A percentile compares a stretch with the other conserved stretches of the same genome.
Evolutionary conservation across 64 coral and sea anemone species (phyloP).

Genomic region (Actinia tenebrosa): DNA sequence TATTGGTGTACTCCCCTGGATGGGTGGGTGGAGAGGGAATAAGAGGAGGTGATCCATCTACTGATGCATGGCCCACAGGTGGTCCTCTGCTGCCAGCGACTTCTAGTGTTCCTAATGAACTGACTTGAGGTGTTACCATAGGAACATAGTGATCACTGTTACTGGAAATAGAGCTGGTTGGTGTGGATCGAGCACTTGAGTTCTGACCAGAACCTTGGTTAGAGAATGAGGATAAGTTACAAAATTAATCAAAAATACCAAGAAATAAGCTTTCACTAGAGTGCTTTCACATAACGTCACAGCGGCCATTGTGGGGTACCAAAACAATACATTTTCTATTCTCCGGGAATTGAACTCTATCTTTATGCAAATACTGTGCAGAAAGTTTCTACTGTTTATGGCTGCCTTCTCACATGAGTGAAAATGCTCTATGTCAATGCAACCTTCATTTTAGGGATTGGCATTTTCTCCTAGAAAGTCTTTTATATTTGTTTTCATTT

Average conservation of each 20-base stretch:
- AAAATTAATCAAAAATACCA: not conserved
- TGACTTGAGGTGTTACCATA: not conserved
- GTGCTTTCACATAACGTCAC: no score
- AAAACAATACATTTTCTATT: no score
- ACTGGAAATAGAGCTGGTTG: not conserved
- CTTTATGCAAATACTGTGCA: no score
- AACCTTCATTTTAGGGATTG: no score
- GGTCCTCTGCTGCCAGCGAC: not conserved
- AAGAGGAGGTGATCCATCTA: slow-evolving; percentile 31
- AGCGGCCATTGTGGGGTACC: no score
- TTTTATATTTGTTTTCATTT: no score
- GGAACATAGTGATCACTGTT: not conserved
- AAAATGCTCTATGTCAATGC: no score
- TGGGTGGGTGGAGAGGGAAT: not conserved
- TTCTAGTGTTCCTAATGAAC: not conserved
- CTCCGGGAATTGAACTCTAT: no score
- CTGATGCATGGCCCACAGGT: slow-evolving; percentile 48
- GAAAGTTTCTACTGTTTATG: no score
- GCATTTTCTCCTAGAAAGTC: no score
- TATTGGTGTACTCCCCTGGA: not conserved
- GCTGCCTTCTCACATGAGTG: no score
- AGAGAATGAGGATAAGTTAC: no score
- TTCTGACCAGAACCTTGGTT: not conserved
- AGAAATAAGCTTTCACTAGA: not conserved
- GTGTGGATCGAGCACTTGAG: not conserved